Conservation (phyloP, 2,888 invertebrate genomes). For the Pseudococcus viburni region DNA sequence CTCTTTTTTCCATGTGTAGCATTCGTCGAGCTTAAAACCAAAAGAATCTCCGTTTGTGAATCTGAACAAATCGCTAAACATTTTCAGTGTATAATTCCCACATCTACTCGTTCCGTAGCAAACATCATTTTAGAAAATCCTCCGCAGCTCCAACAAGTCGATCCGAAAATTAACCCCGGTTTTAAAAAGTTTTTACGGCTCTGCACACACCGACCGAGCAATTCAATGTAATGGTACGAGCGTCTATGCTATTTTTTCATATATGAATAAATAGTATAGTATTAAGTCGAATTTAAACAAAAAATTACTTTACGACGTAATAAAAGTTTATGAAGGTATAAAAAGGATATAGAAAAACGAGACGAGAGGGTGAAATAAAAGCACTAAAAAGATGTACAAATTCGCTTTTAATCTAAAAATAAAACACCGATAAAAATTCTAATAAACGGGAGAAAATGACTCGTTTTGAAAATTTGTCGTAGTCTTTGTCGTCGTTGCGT, state of each 20-base stretch:
- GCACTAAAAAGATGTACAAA: conserved; percentile 7
- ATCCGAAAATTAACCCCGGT: background rate
- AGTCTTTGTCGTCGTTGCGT: background rate
- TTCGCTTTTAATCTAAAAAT: conserved; percentile 27
- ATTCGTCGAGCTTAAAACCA: no score
- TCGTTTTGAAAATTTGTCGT: background rate
- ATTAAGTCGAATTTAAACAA: background rate
- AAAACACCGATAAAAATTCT: conserved; percentile 3
- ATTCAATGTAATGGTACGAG: background rate
- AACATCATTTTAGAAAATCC: background rate
- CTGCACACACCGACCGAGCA: background rate
- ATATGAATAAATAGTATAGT: conserved; percentile 1
- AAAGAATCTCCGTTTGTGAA: no score
- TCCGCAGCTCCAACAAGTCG: background rate
- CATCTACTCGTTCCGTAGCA: background rate
- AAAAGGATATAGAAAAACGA: conserved; percentile 24
- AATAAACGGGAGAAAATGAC: background rate
- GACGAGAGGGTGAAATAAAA: conserved; percentile 1
- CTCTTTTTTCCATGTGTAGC: no score
- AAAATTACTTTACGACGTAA: conserved; percentile 31
- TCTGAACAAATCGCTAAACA: no score
- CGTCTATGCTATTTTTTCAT: background rate
- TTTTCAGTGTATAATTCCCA: background rate
- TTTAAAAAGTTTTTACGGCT: background rate
- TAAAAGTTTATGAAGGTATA: conserved; percentile 31